Percentiles rank a stretch among this genome's conserved stretches.
Conservation (phyloP, 2,888 invertebrate species). For the Antheraea assamensis region DNA sequence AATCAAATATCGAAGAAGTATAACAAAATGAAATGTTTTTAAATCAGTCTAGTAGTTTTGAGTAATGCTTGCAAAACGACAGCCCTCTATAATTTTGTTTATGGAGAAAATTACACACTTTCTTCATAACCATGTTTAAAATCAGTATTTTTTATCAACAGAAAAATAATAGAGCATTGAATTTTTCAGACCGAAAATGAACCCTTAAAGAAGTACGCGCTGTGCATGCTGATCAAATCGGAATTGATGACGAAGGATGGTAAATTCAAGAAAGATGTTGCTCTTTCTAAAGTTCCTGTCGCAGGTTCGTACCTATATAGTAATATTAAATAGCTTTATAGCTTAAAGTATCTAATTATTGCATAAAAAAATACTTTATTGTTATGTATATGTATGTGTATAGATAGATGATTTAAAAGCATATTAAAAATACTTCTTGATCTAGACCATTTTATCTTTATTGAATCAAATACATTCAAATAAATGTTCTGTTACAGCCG, state of each 20-base stretch:
- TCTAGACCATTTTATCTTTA: neutral
- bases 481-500: constrained; percentile 50
- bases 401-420: no score
- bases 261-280: constrained; percentile 79
- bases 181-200: constrained; percentile 65
- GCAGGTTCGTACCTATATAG: constrained; percentile 50
- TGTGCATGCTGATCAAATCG: constrained; percentile 75
- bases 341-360: neutral
- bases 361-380: no score
- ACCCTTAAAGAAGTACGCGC: constrained; percentile 70
- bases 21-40: no score
- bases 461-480: neutral
- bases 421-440: neutral
- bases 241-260: constrained; percentile 80
- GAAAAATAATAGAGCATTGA: neutral
- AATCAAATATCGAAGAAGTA: no score
- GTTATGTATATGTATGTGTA: no score
- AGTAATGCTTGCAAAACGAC: no score
- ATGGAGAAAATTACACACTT: neutral
- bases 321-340: neutral
- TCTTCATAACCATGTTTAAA: neutral
- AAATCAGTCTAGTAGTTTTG: no score
- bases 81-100: no score
- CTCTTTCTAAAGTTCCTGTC: constrained; percentile 72
- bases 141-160: neutral